Evolutionary conservation across 2,113 vertebrate genomes (phyloP), one percentile per base, ranked within the genome.

Genomic region (Alligator sinensis): DNA sequence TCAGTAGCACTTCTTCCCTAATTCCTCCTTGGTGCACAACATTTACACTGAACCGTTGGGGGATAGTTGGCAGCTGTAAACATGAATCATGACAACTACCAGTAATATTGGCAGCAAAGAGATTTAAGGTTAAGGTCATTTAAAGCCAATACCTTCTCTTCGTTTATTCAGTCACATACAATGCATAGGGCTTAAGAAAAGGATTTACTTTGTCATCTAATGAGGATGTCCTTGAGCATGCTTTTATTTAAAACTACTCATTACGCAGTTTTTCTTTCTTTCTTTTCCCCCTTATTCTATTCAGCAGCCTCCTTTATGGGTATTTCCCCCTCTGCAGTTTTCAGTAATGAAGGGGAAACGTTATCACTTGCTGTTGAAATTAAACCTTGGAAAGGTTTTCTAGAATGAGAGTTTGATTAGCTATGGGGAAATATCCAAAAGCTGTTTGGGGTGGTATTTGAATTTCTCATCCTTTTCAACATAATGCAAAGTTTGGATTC

Each of bases 11-110:
- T 94, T 95, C 82, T 72, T 92, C 82, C 79, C 86, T 89, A 86
- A 95, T 92, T 95, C 88, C 87, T 86, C 55, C 72, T 95, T 92
- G 58, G 54, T 77, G 30, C 62, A 90, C 80, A 96, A 95, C 75
- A 95, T 92, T 96, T 95, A 76, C 84, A 72, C 70, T 88, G 58
- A 57, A 80, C 75, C 2, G 1, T 1, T 34, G 30, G 25, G 89
- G 82, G 81, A 94, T 47, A 84, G 77, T 62, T 92, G 83, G 54
- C 91, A 95, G 91, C 72, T 95, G 88, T 86, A 90, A 96, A 95
- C 55, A 83, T 62, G 72, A 87, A 91, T 87, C 3, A n/a, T 75
- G 79, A 88, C 59, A 93, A 16, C 76, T 57, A 6, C 80, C 84
- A 94, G 76, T 63, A 88, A 74, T 30, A 86, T n/a, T 81, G 72